A percentile compares a stretch with the other conserved stretches of the same genome.
These are phyloP conservation scores for Barnardius zonarius DNA, from an alignment of 2,113 vertebrate species.

Conservation along the genomic window DNA sequence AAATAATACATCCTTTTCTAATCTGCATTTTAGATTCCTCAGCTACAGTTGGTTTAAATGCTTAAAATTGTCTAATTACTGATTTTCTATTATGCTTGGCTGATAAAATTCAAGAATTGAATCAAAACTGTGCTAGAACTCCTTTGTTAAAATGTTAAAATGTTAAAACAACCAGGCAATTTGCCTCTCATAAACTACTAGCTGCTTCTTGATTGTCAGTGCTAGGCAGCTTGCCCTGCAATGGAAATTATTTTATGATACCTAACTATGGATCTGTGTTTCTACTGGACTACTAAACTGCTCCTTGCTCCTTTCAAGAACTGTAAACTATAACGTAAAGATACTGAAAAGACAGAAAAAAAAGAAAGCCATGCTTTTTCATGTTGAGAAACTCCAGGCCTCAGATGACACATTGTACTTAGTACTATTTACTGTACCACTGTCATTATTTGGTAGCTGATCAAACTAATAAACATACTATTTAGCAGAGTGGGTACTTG, in stretches of 20 bases:
- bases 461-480: conserved; percentile 14
- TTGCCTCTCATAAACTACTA: background rate
- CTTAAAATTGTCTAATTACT: conserved; percentile 9
- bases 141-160: conserved; percentile 19
- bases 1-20: background rate
- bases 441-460: conserved; percentile 37
- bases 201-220: background rate
- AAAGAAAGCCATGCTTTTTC: background rate
- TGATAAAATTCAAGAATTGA: background rate
- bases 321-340: conserved; percentile 25
- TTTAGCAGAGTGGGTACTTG: background rate
- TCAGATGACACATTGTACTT: background rate
- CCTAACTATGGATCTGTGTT: background rate
- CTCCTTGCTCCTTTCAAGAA: conserved; percentile 42
- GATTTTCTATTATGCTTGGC: background rate
- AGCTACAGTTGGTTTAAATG: background rate
- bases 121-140: background rate
- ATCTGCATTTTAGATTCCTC: background rate
- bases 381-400: conserved; percentile 35
- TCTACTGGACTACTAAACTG: conserved; percentile 10
- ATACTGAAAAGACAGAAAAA: background rate
- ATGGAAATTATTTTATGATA: conserved; percentile 11
- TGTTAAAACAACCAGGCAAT: background rate
- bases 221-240: background rate
- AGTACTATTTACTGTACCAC: background rate